A percentile compares a stretch with the other conserved stretches of the same genome.
Conservation (phyloP, 2,797 vertebrate species). For the Monodelphis domestica region DNA sequence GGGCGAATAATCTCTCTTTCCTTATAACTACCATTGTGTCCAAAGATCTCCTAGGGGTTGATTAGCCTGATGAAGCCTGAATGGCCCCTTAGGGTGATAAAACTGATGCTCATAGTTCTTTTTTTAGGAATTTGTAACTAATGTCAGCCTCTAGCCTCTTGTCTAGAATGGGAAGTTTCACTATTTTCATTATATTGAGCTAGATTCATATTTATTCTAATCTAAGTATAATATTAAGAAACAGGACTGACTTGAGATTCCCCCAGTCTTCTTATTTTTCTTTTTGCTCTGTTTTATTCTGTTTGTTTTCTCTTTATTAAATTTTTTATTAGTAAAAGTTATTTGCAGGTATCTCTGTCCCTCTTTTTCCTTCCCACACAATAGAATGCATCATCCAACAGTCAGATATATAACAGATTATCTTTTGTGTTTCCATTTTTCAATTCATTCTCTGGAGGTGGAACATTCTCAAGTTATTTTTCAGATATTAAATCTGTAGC, state of each 20-base stretch:
- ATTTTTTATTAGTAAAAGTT: too few species aligned
- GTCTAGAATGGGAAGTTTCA: not conserved
- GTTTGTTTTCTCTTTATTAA: too few species aligned
- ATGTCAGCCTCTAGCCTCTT: not conserved
- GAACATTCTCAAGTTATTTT: too few species aligned
- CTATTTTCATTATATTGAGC: not conserved
- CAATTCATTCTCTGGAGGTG: too few species aligned
- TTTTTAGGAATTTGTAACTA: constrained; percentile 25
- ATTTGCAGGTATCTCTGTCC: too few species aligned
- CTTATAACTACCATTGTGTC: not conserved
- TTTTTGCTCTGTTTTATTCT: too few species aligned
- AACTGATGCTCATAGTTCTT: not conserved
- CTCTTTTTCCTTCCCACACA: too few species aligned
- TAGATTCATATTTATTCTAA: not conserved
- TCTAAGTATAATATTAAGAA: constrained; percentile 4
- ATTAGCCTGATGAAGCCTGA: not conserved
- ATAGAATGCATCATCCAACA: too few species aligned
- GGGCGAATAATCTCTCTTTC: constrained; percentile 28
- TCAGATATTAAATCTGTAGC: too few species aligned
- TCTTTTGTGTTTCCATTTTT: too few species aligned
- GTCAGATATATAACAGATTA: too few species aligned
- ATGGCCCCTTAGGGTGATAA: not conserved
- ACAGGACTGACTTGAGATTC: not conserved
- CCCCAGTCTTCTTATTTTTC: too few species aligned
- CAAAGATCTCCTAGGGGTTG: not conserved